These are phyloP conservation scores for Leptoclinus maculatus DNA, from an alignment of 2,797 vertebrate genomes.

Conservation along the genomic window DNA sequence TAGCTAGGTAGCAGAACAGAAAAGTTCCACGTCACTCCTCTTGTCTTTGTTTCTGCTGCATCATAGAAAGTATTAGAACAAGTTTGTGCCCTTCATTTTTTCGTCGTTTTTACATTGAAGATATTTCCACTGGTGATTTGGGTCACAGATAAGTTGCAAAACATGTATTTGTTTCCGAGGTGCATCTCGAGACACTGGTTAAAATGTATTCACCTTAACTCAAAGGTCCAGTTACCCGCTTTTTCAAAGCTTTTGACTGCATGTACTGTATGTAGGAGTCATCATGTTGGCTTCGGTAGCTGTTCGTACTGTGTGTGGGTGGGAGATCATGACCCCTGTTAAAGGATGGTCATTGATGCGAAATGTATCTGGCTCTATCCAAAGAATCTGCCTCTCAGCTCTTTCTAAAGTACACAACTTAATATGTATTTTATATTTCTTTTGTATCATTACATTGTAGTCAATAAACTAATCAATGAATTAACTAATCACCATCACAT, in stretches of 20 bases:
- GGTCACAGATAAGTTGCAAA: background rate
- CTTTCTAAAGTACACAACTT: background rate
- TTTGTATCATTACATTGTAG: background rate
- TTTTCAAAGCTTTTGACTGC: slow-evolving; percentile 5
- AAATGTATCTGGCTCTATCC: background rate
- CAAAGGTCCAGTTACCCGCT: background rate
- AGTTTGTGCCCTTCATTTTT: slow-evolving; percentile 12
- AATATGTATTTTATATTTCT: background rate
- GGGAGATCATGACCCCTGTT: background rate
- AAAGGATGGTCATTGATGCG: background rate
- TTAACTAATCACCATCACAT: background rate
- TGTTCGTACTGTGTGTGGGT: background rate
- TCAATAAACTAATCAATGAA: background rate
- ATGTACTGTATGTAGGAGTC: background rate
- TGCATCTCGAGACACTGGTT: slow-evolving; percentile 6
- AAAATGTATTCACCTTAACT: background rate
- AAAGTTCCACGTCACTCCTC: slow-evolving; percentile 16
- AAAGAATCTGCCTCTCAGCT: background rate
- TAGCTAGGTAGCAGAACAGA: slow-evolving; percentile 20
- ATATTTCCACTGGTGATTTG: slow-evolving; percentile 8
- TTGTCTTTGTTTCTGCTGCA: slow-evolving; percentile 38
- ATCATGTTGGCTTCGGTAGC: background rate
- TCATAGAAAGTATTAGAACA: slow-evolving; percentile 7
- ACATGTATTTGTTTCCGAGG: background rate
- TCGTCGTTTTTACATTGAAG: slow-evolving; percentile 29